Conservation (phyloP, 2,888 invertebrate genomes). For the Adineta ricciae region DNA sequence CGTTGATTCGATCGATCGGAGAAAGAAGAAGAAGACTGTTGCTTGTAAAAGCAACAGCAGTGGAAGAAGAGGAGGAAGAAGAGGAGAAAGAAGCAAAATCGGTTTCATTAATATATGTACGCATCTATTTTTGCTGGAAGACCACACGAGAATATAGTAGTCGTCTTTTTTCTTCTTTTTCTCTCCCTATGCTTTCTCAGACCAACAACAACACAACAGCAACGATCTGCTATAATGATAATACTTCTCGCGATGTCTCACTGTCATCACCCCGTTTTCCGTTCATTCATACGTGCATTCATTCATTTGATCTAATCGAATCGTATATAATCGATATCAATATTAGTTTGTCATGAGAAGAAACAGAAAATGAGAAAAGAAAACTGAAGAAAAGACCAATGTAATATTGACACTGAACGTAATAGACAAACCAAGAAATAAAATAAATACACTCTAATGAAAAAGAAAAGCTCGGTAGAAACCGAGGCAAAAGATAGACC, state of each 20-base stretch:
- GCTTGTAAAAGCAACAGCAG: too few relatives aligned
- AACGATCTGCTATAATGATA: not conserved
- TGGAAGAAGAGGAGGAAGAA: not conserved
- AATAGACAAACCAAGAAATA: not conserved
- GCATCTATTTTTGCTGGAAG: not conserved
- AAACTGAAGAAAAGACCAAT: not conserved
- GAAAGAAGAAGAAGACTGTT: not conserved
- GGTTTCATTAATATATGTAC: not conserved
- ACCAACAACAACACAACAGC: not conserved
- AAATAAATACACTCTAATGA: not conserved
- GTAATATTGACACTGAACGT: not conserved
- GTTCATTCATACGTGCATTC: not conserved
- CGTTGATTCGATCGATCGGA: conserved; percentile 15
- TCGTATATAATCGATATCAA: conserved; percentile 13
- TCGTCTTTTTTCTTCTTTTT: not conserved
- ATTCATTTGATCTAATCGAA: not conserved
- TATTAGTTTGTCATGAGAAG: not conserved
- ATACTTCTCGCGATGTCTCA: not conserved
- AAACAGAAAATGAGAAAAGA: not conserved
- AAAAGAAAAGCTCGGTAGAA: not conserved
- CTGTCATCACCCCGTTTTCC: not conserved
- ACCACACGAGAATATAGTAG: not conserved
- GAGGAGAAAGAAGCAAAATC: not conserved
- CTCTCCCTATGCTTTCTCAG: not conserved
- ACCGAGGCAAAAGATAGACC: too few relatives aligned